Evolutionary conservation across 2,113 vertebrate genomes (phyloP).

Genomic region (Cyanoramphus novaezelandiae): DNA sequence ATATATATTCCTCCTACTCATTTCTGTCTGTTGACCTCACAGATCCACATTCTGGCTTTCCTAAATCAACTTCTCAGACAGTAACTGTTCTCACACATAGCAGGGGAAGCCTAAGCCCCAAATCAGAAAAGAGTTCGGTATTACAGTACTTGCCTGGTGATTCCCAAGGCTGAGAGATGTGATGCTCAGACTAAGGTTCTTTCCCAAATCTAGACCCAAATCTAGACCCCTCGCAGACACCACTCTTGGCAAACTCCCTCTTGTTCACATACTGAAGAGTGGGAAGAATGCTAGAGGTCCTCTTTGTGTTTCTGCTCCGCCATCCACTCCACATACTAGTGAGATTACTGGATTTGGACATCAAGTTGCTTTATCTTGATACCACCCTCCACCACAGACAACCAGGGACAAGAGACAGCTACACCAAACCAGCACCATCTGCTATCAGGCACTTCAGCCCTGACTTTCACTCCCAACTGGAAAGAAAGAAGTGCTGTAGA

Average conservation of each 20-base stretch:
- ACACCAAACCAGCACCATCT: neutral
- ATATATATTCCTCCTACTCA: neutral
- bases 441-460: neutral
- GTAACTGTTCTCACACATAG: neutral
- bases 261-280: neutral
- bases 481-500: neutral
- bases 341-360: neutral
- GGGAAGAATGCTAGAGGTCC: neutral
- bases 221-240: neutral
- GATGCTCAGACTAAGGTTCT: neutral
- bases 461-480: neutral
- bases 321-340: rapidly evolving
- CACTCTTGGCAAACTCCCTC: neutral
- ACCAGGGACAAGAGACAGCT: neutral
- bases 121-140: neutral
- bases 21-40: neutral
- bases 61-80: neutral
- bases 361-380: neutral
- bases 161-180: neutral
- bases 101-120: neutral
- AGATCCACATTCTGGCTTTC: neutral
- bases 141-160: neutral
- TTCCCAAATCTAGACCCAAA: neutral
- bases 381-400: neutral
- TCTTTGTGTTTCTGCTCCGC: neutral